These are phyloP conservation scores for Globodera ellingtonae DNA, from an alignment of 1,140 invertebrate genomes.

Conservation along the genomic window DNA sequence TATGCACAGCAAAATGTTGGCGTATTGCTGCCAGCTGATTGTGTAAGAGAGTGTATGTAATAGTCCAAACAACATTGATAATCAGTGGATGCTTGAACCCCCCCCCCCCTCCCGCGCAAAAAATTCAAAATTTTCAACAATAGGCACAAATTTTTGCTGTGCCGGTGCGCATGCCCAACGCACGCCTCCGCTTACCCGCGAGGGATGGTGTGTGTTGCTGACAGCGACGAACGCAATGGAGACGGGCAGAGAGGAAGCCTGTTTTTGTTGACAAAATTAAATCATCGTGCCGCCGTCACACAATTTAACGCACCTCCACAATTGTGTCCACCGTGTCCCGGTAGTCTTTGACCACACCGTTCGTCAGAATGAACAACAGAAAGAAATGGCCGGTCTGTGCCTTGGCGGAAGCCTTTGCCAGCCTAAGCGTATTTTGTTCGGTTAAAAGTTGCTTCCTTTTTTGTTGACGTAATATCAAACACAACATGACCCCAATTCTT, in stretches of 20 bases:
- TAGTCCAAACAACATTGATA: too few relatives aligned
- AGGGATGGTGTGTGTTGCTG: constrained; percentile 44
- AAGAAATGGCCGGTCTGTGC: constrained; percentile 43
- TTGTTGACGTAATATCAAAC: too few relatives aligned
- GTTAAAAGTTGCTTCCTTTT: too few relatives aligned
- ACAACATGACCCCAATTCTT: too few relatives aligned
- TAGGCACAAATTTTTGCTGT: too few relatives aligned
- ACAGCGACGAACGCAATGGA: constrained; percentile 48
- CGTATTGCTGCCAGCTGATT: constrained; percentile 28
- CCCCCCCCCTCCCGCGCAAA: too few relatives aligned
- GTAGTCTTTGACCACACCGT: constrained; percentile 42
- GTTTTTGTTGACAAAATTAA: too few relatives aligned
- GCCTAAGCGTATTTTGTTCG: constrained; percentile 30
- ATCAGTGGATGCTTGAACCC: too few relatives aligned
- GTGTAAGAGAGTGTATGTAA: too few relatives aligned
- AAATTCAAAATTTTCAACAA: too few relatives aligned
- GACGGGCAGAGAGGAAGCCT: constrained; percentile 52
- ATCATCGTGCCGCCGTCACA: too few relatives aligned
- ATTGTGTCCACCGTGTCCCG: constrained; percentile 52
- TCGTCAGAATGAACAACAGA: constrained; percentile 48
- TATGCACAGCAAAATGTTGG: constrained; percentile 38
- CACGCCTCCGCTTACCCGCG: constrained; percentile 30
- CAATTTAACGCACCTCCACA: constrained; percentile 23
- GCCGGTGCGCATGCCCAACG: too few relatives aligned
- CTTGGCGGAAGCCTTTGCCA: constrained; percentile 46